Conservation (phyloP, 2,797 vertebrate genomes). For the Liasis olivaceus region DNA sequence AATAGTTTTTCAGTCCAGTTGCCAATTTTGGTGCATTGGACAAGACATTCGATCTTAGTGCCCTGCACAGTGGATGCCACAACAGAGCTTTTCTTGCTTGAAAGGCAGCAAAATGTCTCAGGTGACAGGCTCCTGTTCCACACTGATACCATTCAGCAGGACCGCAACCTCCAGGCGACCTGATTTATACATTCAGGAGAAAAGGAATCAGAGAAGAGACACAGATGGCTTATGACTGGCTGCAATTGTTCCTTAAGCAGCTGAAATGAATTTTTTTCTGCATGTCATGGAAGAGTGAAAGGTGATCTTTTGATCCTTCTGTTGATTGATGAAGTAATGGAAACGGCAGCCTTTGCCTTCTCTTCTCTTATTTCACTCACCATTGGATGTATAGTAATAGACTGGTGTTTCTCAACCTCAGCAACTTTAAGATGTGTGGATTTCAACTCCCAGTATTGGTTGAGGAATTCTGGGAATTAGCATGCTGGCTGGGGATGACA, state of each 20-base stretch:
- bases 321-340: slow-evolving; percentile 63
- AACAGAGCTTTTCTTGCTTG: neutral
- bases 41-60: neutral
- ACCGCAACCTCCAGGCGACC: neutral
- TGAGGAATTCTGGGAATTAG: neutral
- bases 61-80: neutral
- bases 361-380: slow-evolving; percentile 42
- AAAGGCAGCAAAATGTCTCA: neutral
- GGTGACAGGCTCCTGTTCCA: slow-evolving; percentile 14
- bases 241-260: slow-evolving; percentile 3
- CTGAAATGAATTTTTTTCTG: slow-evolving; percentile 31
- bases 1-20: neutral
- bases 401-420: neutral
- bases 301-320: slow-evolving; percentile 47
- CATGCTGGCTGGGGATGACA: neutral
- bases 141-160: neutral
- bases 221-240: slow-evolving; percentile 10
- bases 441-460: neutral
- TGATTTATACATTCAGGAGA: slow-evolving; percentile 27
- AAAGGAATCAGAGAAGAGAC: slow-evolving; percentile 8
- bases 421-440: neutral
- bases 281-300: slow-evolving; percentile 54
- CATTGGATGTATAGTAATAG: fast-evolving
- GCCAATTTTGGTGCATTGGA: neutral
- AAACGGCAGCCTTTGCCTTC: slow-evolving; percentile 51